Evolutionary conservation across 2,797 vertebrate species (phyloP).

Genomic region (Setipinna tenuifilis): DNA sequence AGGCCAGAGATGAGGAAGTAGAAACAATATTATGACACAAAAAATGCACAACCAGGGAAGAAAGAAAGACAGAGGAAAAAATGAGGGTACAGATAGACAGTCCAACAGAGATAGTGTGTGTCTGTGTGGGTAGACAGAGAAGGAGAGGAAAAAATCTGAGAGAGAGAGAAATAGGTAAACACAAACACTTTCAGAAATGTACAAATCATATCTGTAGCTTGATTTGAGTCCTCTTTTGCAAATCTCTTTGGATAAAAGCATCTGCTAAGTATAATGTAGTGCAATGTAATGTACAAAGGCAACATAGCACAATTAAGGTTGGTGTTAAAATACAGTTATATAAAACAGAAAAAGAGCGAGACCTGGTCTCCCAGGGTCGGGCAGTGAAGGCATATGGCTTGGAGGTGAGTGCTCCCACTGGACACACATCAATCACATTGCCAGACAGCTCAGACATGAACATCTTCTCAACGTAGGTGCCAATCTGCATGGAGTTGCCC

Average conservation of each 20-base stretch:
- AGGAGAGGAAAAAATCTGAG: background rate
- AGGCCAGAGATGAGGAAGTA: background rate
- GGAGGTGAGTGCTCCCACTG: slow-evolving; percentile 95
- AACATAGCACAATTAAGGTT: background rate
- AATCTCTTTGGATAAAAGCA: no score
- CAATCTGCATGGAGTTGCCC: slow-evolving; percentile 95
- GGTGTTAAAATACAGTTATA: background rate
- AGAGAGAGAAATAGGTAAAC: background rate
- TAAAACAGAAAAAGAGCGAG: background rate
- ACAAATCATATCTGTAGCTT: background rate
- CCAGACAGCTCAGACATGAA: slow-evolving; percentile 98
- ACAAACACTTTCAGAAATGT: background rate
- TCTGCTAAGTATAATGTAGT: no score
- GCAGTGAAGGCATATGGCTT: slow-evolving; percentile 98
- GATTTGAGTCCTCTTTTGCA: no score
- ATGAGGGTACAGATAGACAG: background rate
- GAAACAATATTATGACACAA: no score
- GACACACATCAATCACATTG: slow-evolving; percentile 95
- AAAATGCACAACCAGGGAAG: background rate
- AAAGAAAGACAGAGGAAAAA: background rate
- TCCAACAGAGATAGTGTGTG: no score
- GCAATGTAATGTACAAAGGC: background rate
- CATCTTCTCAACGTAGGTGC: slow-evolving; percentile 98
- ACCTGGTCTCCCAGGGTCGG: slow-evolving; percentile 97
- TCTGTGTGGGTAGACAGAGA: no score